A percentile compares a stretch with the other conserved stretches of the same genome.
phyloP scores from a whole-genome alignment of 2,888 invertebrate genomes.

The Exocentrus adspersus region DNA sequence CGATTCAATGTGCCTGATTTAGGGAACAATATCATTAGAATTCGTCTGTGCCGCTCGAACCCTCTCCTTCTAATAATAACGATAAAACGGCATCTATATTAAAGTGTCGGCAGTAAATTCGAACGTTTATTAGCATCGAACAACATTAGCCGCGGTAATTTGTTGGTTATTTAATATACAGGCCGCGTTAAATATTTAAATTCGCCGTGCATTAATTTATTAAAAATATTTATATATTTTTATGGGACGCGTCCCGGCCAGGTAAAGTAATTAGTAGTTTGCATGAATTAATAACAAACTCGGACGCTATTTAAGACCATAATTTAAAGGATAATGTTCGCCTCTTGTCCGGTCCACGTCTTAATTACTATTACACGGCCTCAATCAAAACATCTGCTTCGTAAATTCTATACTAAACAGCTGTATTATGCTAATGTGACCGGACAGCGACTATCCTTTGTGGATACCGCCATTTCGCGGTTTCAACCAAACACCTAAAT shows the following conservation, averaged over 20 bases:
- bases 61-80: slow-evolving; percentile 47
- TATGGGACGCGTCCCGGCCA: slow-evolving; percentile 35
- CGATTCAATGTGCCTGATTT: slow-evolving; percentile 6
- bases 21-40: slow-evolving; percentile 11
- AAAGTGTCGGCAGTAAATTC: slow-evolving; percentile 54
- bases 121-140: slow-evolving; percentile 51
- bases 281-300: slow-evolving; percentile 51
- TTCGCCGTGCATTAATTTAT: slow-evolving; percentile 52
- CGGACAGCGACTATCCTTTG: slow-evolving; percentile 4
- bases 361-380: slow-evolving; percentile 56
- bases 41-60: slow-evolving; percentile 13
- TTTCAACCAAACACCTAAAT: not conserved
- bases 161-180: slow-evolving; percentile 55
- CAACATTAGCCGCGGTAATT: slow-evolving; percentile 52
- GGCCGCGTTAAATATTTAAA: slow-evolving; percentile 55
- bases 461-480: slow-evolving; percentile 3
- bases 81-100: slow-evolving; percentile 54
- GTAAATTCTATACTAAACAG: slow-evolving; percentile 51
- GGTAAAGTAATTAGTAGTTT: slow-evolving; percentile 53
- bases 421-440: slow-evolving; percentile 44
- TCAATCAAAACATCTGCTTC: slow-evolving; percentile 58
- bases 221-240: slow-evolving; percentile 52
- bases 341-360: slow-evolving; percentile 50
- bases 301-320: slow-evolving; percentile 52
- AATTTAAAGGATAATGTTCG: slow-evolving; percentile 51